Evolutionary conservation across 2,888 invertebrate genomes (phyloP).

Genomic region (Ormyrus pomaceus): DNA sequence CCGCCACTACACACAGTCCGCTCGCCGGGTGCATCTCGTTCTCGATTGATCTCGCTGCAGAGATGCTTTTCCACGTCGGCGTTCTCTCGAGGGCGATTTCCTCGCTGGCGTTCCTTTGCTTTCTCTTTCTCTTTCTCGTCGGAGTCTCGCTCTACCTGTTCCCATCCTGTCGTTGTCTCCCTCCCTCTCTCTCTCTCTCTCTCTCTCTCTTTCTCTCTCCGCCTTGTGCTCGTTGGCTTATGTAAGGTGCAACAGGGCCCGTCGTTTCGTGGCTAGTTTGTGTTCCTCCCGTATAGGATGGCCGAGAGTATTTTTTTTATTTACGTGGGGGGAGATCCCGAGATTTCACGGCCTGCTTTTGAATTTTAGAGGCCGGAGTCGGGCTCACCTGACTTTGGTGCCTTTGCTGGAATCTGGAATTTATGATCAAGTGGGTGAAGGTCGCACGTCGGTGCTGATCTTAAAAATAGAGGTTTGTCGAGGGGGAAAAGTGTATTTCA

Average conservation of each 20-base stretch:
- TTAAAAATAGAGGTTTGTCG: too few relatives aligned
- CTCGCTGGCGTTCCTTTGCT: conserved; percentile 44
- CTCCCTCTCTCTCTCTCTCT: not conserved
- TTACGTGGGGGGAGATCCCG: too few relatives aligned
- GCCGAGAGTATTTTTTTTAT: too few relatives aligned
- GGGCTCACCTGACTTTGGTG: too few relatives aligned
- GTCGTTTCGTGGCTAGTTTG: conserved; percentile 5
- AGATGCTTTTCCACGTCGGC: not conserved
- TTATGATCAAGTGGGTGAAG: too few relatives aligned
- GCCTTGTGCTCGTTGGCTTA: not conserved
- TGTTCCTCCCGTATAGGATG: too few relatives aligned
- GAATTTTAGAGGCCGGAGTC: too few relatives aligned
- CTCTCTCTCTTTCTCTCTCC: not conserved
- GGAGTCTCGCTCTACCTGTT: conserved; percentile 51
- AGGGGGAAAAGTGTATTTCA: too few relatives aligned
- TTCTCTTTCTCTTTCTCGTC: conserved; percentile 46
- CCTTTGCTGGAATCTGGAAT: too few relatives aligned
- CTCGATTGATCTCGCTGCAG: not conserved
- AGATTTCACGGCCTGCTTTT: too few relatives aligned
- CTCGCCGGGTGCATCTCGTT: not conserved
- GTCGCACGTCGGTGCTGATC: too few relatives aligned
- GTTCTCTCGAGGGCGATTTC: conserved; percentile 36
- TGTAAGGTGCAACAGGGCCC: conserved; percentile 9
- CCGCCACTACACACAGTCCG: too few relatives aligned
- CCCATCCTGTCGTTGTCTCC: conserved; percentile 30